Percentiles rank a stretch among this genome's conserved stretches.
phyloP scores from a whole-genome alignment of 2,113 vertebrate species.

The Hucho hucho region DNA sequence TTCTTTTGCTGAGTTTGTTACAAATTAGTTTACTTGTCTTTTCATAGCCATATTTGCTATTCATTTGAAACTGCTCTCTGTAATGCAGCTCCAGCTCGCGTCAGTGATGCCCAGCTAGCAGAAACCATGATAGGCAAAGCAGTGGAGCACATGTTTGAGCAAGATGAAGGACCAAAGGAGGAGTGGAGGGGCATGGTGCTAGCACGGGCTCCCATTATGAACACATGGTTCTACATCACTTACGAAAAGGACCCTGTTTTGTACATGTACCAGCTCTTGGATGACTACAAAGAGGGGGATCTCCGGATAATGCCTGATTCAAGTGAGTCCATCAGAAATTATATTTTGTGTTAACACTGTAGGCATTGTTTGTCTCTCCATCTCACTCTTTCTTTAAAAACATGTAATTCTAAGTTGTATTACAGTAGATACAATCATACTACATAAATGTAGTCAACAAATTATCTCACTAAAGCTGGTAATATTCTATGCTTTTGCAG shows the following conservation, averaged over 20 bases:
- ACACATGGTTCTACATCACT: slow-evolving; percentile 98
- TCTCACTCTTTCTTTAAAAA: neutral
- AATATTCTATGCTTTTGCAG: slow-evolving; percentile 60
- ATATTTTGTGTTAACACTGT: neutral
- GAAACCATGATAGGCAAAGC: slow-evolving; percentile 91
- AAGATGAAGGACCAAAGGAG: slow-evolving; percentile 95
- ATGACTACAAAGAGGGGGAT: slow-evolving; percentile 97
- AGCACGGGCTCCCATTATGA: slow-evolving; percentile 94
- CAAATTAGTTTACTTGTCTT: neutral
- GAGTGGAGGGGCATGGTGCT: slow-evolving; percentile 98
- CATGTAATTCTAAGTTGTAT: no score
- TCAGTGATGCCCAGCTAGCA: slow-evolving; percentile 86
- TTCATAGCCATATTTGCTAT: neutral
- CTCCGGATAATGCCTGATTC: slow-evolving; percentile 97
- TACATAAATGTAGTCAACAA: neutral
- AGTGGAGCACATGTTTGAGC: slow-evolving; percentile 91
- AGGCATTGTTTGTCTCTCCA: neutral
- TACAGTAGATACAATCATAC: no score
- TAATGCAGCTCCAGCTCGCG: slow-evolving; percentile 81
- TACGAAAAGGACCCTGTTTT: slow-evolving; percentile 97
- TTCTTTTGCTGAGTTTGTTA: no score
- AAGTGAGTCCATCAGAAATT: slow-evolving; percentile 69
- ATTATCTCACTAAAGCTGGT: neutral
- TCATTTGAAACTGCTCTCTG: neutral
- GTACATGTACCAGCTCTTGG: slow-evolving; percentile 98